phyloP scores from a whole-genome alignment of 2,888 invertebrate species.

The Octodonta nipae region DNA sequence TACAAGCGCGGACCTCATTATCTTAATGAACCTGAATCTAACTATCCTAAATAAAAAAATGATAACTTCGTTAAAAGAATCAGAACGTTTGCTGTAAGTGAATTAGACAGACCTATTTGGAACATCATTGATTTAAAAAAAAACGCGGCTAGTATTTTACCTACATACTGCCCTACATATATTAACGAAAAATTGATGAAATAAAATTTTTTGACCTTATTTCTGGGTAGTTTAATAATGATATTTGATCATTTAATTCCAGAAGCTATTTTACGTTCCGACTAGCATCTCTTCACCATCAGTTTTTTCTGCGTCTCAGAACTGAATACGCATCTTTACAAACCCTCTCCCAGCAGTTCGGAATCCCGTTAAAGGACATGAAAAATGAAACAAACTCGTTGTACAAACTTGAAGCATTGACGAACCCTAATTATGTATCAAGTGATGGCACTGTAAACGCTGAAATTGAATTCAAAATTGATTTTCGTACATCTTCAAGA shows the following conservation, averaged over 20 bases:
- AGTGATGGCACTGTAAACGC: constrained; percentile 24
- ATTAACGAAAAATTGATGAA: no score
- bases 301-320: constrained; percentile 58
- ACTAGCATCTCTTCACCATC: constrained; percentile 63
- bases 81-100: no score
- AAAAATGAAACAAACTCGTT: constrained; percentile 35
- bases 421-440: constrained; percentile 21
- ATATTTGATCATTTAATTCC: no score
- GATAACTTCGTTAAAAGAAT: no score
- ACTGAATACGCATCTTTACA: constrained; percentile 57
- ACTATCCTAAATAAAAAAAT: no score
- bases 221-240: constrained; percentile 1
- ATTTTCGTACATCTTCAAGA: constrained; percentile 27
- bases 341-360: constrained; percentile 48
- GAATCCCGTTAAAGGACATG: constrained; percentile 40
- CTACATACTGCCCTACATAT: no score
- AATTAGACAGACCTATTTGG: no score
- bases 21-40: no score
- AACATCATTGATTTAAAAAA: no score
- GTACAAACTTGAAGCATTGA: constrained; percentile 30
- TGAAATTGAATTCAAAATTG: constrained; percentile 32
- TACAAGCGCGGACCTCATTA: no score
- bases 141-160: no score
- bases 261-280: constrained; percentile 65
- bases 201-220: constrained; percentile 1